These are phyloP conservation scores for Drosophila baimaii DNA, from an alignment of 1,140 invertebrate genomes.

Conservation along the genomic window DNA sequence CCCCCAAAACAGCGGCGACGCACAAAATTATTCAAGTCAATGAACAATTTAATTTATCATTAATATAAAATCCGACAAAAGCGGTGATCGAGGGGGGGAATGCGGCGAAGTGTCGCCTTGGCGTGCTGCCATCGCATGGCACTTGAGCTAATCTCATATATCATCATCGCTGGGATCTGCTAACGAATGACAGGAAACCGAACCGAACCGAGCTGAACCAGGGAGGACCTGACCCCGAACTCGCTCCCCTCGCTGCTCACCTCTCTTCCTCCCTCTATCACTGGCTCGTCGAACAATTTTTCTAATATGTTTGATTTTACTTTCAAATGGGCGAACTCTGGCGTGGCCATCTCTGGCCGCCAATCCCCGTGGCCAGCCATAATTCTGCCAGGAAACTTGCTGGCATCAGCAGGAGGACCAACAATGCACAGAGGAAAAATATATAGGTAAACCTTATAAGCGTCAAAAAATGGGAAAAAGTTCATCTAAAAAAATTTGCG, in stretches of 20 bases:
- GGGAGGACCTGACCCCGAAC: constrained; percentile 15
- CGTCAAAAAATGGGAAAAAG: no score
- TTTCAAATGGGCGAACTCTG: constrained; percentile 74
- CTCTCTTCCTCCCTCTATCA: background rate
- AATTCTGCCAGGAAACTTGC: constrained; percentile 76
- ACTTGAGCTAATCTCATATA: constrained; percentile 81
- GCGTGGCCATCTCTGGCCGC: constrained; percentile 6
- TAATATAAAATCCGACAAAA: constrained; percentile 80
- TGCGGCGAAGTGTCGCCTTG: constrained; percentile 65
- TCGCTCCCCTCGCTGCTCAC: constrained; percentile 7
- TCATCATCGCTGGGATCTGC: constrained; percentile 70
- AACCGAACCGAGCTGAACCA: constrained; percentile 16
- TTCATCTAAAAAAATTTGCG: no score
- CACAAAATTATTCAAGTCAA: constrained; percentile 83
- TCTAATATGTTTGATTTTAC: constrained; percentile 82
- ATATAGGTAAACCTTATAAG: no score
- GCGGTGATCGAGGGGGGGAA: background rate
- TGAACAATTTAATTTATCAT: constrained; percentile 83
- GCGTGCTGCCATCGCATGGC: constrained; percentile 75
- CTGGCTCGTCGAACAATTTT: constrained; percentile 58
- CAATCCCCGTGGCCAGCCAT: constrained; percentile 43
- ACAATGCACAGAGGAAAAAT: constrained; percentile 4
- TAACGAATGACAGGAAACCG: constrained; percentile 52
- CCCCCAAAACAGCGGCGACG: constrained; percentile 66
- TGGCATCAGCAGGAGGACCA: constrained; percentile 66